Base-by-base conservation (phyloP, 1,140 invertebrate genomes). In the Drosophila aff. region DNA sequence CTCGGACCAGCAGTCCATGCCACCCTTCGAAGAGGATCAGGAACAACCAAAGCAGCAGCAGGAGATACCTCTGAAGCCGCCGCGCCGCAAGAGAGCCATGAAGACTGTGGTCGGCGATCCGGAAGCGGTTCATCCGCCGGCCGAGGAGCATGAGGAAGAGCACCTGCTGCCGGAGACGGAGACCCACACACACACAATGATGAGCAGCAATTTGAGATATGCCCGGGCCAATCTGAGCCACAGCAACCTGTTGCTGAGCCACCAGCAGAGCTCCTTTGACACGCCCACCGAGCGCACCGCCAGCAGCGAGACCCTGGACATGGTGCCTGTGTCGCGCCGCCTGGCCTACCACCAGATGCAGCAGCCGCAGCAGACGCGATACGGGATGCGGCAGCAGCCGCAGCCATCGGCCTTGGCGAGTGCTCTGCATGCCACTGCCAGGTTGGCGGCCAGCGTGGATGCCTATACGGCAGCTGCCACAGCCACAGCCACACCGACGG, bases 141-240 rank as follows among this genome's bases (percentile, higher is more conserved):
- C 71, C n/a, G 75, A 81, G 21, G 47, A 61, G 47, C 38, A 47
- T 23, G 76, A 71, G 52, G 63, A 68, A 41, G 76, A 84, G 44
- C 71, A 81, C 7, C 47, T 81, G 59, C 55, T 87, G 61, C 59
- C 73, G 21, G 23, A 50, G 44, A 57, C 40, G 8, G 52, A 53
- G 18, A 53, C n/a, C 11, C 31, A 52, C 16, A 52, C 10, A 5
- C n/a, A 36, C 18, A 23, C 38, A 75, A 79, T 81, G 64, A 60
- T 43, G 9, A 33, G 23, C n/a, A 57, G 69, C 28, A 91, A 74
- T 40, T 53, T 92, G 23, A 77, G 87, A 16, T 92, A 91, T 76
- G 82, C 91, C 44, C 79, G 87, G 60, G 81, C 82, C 66, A 91
- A 92, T 76, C 69, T 92, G 68, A 92, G 91, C 58, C 91, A 92